Evolutionary conservation across 2,888 invertebrate genomes (phyloP), one percentile per base, ranked within the genome.

Genomic region (Hirtodrosophila trivittata): DNA sequence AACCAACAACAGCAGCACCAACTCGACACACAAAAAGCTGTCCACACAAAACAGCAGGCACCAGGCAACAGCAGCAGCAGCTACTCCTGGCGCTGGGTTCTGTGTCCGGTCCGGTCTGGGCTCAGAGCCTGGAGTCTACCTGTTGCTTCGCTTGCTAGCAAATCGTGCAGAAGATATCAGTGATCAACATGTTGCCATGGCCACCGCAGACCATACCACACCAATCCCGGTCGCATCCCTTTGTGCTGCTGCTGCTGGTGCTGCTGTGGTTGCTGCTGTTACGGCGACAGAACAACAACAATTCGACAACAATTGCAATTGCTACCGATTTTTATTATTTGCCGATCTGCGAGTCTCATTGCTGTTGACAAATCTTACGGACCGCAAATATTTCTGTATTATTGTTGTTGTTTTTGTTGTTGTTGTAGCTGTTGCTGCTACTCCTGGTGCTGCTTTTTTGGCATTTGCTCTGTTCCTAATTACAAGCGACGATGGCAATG

Each of bases 251-350:
- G 67, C 54, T 58, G 18, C 65, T 45, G 8, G 43, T 47, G 2
- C 47, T 41, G 7, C 55, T 55, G 0, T 26, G 26, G 12, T 50
- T 50, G 14, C 47, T 56, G 38, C 60, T 35, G 33, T 51, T 38
- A 54, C 47, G n/a, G 55, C 54, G 33, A 49, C 51, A 45, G 49
- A 66, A 66, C 70, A 59, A 51, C 41, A 63, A 63, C 66, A 75
- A 75, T 66, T 66, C 66, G 63, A 73, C 77, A 84, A 83, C 81
- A 84, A 77, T 80, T 83, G 81, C 86, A 86, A 80, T 86, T 84
- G 86, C 86, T 83, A 84, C 86, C 66, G 82, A 84, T 83, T 83
- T 82, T 81, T 81, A 74, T 84, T 84, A 72, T 80, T 84, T 81
- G 69, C 66, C 46, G 65, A 28, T 28, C 51, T 51, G 46, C 56